Percentiles rank a stretch among this genome's conserved stretches.
Evolutionary conservation across 2,113 vertebrate genomes (phyloP).

Genomic region (Cyanoderma ruficeps): DNA sequence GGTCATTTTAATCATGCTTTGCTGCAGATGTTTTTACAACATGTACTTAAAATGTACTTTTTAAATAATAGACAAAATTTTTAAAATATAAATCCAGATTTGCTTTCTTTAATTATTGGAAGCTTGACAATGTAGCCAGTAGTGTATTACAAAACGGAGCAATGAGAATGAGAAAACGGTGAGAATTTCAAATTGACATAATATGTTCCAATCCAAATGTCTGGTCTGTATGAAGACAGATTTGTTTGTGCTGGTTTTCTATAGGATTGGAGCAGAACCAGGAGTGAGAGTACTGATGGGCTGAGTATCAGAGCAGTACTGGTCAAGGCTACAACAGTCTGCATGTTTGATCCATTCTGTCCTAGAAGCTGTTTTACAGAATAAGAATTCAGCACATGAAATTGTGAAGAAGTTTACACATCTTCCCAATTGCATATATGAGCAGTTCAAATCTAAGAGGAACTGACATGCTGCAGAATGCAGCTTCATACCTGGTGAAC

Average conservation of each 20-base stretch:
- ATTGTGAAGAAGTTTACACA: background rate
- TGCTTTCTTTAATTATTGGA: background rate
- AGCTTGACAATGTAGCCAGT: background rate
- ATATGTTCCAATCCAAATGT: background rate
- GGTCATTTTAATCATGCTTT: background rate
- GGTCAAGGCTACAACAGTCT: background rate
- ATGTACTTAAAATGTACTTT: background rate
- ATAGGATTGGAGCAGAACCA: background rate
- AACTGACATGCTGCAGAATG: background rate
- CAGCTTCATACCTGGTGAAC: constrained; percentile 81
- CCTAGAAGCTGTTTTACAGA: background rate
- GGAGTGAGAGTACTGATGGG: background rate
- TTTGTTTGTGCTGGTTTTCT: background rate
- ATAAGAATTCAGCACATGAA: background rate
- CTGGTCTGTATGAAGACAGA: background rate
- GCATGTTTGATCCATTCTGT: background rate
- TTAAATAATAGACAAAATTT: background rate
- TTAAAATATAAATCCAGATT: background rate
- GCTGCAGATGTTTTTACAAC: background rate
- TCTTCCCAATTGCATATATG: background rate
- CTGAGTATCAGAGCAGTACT: background rate
- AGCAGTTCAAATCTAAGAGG: background rate
- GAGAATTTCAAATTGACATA: background rate
- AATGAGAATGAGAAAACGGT: background rate
- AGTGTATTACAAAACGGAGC: background rate